These are phyloP conservation scores for Thripadectes ignobilis DNA, from an alignment of 2,797 vertebrate genomes.

Conservation along the genomic window DNA sequence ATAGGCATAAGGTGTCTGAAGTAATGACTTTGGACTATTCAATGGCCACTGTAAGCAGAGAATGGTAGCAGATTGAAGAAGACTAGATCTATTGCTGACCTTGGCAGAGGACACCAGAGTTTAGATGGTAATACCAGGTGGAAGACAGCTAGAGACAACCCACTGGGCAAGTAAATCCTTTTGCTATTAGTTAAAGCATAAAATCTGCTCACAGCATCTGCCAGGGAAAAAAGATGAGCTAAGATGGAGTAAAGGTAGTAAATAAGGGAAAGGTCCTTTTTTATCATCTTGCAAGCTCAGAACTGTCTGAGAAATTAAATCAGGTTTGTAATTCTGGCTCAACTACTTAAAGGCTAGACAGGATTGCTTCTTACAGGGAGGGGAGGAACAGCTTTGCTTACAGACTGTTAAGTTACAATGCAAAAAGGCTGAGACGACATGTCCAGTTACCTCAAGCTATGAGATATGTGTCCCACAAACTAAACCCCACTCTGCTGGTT, in stretches of 20 bases:
- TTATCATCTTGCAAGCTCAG: neutral
- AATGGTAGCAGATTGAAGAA: neutral
- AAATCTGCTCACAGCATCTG: constrained; percentile 46
- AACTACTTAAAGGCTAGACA: neutral
- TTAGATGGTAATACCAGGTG: neutral
- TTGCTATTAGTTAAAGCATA: neutral
- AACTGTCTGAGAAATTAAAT: neutral
- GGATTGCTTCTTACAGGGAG: neutral
- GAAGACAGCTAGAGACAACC: neutral
- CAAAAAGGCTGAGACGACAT: neutral
- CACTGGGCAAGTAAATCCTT: neutral
- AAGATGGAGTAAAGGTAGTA: neutral
- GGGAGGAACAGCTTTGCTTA: neutral
- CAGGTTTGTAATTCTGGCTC: neutral
- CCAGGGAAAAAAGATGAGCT: neutral
- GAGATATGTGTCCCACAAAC: neutral
- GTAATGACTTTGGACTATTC: neutral
- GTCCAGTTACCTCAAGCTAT: neutral
- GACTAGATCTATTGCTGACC: neutral
- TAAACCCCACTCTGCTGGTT: neutral
- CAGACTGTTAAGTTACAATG: neutral
- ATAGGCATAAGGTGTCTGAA: neutral
- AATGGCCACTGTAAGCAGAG: neutral
- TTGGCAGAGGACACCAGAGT: neutral
- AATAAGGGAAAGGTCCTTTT: neutral